Conservation (phyloP, 2,888 invertebrate species). For the Osmoderma eremita region DNA sequence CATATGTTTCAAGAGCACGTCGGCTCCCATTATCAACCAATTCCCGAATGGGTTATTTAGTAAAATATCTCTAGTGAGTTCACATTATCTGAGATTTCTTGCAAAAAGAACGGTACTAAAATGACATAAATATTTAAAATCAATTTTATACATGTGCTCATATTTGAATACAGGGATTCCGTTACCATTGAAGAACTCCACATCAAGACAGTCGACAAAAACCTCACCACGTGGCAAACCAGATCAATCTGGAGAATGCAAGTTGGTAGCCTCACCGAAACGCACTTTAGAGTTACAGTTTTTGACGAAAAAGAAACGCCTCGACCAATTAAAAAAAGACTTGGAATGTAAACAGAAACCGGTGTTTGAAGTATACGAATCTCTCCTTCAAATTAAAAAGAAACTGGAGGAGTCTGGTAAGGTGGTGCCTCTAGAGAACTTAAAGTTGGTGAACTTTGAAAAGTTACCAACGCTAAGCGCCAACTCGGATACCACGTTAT, state of each 20-base stretch:
- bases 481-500: conserved; percentile 42
- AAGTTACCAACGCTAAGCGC: not conserved
- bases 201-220: conserved; percentile 31
- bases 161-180: conserved; percentile 42
- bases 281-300: conserved; percentile 57
- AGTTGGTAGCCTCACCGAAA: conserved; percentile 26
- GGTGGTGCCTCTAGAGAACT: conserved; percentile 51
- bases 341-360: conserved; percentile 58
- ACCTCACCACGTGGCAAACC: conserved; percentile 23
- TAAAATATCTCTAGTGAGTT: no score
- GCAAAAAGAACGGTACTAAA: no score
- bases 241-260: conserved; percentile 22
- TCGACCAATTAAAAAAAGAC: conserved; percentile 56
- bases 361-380: conserved; percentile 57
- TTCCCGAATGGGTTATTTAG: no score
- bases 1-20: no score
- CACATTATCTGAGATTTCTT: no score
- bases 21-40: no score
- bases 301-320: conserved; percentile 58
- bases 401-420: conserved; percentile 58
- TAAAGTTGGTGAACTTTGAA: conserved; percentile 41
- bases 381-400: conserved; percentile 57
- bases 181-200: conserved; percentile 35
- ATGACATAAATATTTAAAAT: not conserved
- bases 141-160: not conserved